Base-by-base conservation (phyloP, 2,113 vertebrate species). In the Mesembrinibis cayennensis region DNA sequence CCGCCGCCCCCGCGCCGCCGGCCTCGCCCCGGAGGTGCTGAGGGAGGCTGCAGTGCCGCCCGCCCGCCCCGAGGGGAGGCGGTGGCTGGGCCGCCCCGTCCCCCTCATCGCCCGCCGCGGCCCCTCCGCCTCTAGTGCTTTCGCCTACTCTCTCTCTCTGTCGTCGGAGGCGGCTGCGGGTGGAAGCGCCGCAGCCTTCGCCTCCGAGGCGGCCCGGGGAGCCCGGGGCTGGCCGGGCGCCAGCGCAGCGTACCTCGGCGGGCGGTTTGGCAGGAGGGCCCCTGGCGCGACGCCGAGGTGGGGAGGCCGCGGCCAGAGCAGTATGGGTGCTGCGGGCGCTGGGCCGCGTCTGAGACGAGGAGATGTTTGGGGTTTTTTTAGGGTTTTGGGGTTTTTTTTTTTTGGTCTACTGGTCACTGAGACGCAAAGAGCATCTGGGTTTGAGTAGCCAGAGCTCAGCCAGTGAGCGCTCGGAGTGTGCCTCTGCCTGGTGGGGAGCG, bases 391-490 rank as follows among this genome's bases (percentile, higher is more conserved):
- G 22, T 50, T 45, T 10, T n/a, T 50, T 26, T 4, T 26, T 4
- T 38, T 20, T 7, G 13, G 13, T 11, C 8, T 7, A 0, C 25
- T 27, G 30, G 12, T 72, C 3, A 0, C 9, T 0, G 3, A 16
- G 27, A 11, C 2, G 4, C 0, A 0, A 65, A 34, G 9, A 45
- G 12, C 4, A 1, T 10, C 19, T 5, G 26, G 32, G 11, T 38
- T 13, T 53, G 80, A 38, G 44, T 49, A 17, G 77, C 34, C 0
- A 3, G 29, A 40, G 67, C 15, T 55, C 0, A 5, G 29, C 4
- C 0, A 1, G 10, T 2, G n/a, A 36, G 47, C 0, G 1, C 40
- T 77, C 7, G 1, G 10, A 8, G 40, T 0, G 17, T 36, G 63
- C 22, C 55, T 19, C 32, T 50, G 21, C 19, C 26, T 1, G 1